Conservation (phyloP, 2,888 invertebrate genomes). For the Trichopoda pennipes region DNA sequence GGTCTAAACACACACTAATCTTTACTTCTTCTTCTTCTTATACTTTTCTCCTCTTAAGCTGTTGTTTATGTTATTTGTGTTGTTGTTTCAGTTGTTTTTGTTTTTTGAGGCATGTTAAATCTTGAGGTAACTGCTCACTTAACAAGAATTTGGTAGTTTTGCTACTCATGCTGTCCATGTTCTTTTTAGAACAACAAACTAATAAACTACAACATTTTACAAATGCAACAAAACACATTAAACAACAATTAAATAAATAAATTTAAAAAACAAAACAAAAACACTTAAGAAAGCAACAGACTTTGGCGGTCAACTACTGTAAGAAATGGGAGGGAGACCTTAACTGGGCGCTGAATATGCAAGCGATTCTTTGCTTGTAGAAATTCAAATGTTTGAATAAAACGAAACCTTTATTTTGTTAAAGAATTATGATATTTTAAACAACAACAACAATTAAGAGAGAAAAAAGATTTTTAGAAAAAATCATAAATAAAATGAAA, state of each 20-base stretch:
- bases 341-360: neutral
- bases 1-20: constrained; percentile 46
- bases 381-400: no score
- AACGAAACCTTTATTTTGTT: no score
- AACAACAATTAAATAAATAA: neutral
- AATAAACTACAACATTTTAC: constrained; percentile 51
- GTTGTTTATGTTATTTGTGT: neutral
- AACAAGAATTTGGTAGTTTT: constrained; percentile 53
- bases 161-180: constrained; percentile 61
- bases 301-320: constrained; percentile 30
- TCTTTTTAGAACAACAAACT: constrained; percentile 39
- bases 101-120: constrained; percentile 41
- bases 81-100: constrained; percentile 5
- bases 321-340: constrained; percentile 15
- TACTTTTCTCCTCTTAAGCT: no score
- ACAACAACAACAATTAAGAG: no score
- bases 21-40: neutral
- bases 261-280: neutral
- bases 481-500: no score
- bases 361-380: neutral
- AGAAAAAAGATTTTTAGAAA: no score
- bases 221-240: neutral
- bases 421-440: no score
- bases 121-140: constrained; percentile 43
- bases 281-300: constrained; percentile 4